Conservation (phyloP, 2,113 vertebrate genomes). For the Orcinus orca region DNA sequence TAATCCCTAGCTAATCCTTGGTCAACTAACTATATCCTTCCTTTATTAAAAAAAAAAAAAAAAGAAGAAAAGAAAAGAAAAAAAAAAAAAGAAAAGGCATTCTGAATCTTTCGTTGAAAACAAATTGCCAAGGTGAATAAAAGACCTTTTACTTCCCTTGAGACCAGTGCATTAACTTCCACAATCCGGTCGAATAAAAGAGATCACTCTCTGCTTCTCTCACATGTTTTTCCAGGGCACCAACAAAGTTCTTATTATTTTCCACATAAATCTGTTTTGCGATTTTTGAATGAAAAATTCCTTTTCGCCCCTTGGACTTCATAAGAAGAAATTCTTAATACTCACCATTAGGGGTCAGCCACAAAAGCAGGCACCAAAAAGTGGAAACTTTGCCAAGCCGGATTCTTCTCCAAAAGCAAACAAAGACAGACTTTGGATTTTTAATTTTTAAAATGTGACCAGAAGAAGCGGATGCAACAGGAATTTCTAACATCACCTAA, state of each 20-base stretch:
- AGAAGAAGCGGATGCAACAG: fast-evolving
- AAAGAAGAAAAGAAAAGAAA: neutral
- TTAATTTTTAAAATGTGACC: neutral
- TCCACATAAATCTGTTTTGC: neutral
- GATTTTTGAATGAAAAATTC: neutral
- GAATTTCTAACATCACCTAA: fast-evolving
- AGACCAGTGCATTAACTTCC: fast-evolving
- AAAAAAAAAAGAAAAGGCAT: neutral
- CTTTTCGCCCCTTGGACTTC: neutral
- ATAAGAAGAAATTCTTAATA: neutral
- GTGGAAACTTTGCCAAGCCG: neutral
- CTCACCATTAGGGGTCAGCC: neutral
- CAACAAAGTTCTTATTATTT: neutral
- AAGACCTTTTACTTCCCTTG: neutral
- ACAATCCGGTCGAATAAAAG: neutral
- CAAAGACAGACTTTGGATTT: neutral
- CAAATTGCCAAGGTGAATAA: neutral
- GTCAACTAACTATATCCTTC: slow-evolving; percentile 47
- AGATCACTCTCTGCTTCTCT: fast-evolving
- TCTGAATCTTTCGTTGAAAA: slow-evolving; percentile 8
- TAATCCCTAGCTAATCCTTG: slow-evolving; percentile 66
- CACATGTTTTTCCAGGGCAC: no score
- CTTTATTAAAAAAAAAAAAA: slow-evolving; percentile 57
- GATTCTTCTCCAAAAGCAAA: neutral
- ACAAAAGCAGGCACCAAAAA: neutral